Percentiles rank a stretch among this genome's conserved stretches.
Conservation (phyloP, 1,140 invertebrate species). For the Potamilus streckersoni region DNA sequence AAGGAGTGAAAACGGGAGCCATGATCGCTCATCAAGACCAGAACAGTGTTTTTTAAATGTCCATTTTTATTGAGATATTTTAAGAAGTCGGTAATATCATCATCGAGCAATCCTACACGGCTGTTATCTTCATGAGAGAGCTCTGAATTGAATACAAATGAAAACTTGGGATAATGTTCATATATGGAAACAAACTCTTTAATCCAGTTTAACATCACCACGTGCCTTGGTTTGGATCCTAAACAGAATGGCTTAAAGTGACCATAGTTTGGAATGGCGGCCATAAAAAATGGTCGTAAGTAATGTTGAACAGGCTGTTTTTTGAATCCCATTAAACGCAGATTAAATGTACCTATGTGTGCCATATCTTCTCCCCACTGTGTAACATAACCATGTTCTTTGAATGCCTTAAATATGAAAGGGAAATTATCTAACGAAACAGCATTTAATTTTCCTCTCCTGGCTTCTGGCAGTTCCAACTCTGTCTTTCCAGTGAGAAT, state of each 20-base stretch:
- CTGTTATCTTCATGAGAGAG: slow-evolving; percentile 85
- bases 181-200: slow-evolving; percentile 72
- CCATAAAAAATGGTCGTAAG: slow-evolving; percentile 83
- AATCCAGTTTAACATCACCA: slow-evolving; percentile 78
- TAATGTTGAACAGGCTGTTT: slow-evolving; percentile 91
- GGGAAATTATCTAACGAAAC: background rate
- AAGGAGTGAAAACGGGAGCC: slow-evolving; percentile 88
- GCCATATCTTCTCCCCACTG: slow-evolving; percentile 90
- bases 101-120: slow-evolving; percentile 77
- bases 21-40: slow-evolving; percentile 92
- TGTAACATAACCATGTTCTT: slow-evolving; percentile 75
- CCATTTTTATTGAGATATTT: slow-evolving; percentile 79
- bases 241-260: slow-evolving; percentile 73
- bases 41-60: slow-evolving; percentile 70
- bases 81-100: slow-evolving; percentile 73
- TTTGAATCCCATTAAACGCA: slow-evolving; percentile 89
- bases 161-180: slow-evolving; percentile 80
- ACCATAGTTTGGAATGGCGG: slow-evolving; percentile 74
- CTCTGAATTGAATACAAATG: slow-evolving; percentile 85
- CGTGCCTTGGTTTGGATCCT: slow-evolving; percentile 81
- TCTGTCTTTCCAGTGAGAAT: slow-evolving; percentile 89
- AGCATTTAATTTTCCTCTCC: slow-evolving; percentile 74
- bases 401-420: slow-evolving; percentile 23
- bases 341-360: slow-evolving; percentile 88
- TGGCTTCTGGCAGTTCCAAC: slow-evolving; percentile 71